phyloP scores from a whole-genome alignment of 53 echinoderm and acorn worm species.

The Luidia sarsii region DNA sequence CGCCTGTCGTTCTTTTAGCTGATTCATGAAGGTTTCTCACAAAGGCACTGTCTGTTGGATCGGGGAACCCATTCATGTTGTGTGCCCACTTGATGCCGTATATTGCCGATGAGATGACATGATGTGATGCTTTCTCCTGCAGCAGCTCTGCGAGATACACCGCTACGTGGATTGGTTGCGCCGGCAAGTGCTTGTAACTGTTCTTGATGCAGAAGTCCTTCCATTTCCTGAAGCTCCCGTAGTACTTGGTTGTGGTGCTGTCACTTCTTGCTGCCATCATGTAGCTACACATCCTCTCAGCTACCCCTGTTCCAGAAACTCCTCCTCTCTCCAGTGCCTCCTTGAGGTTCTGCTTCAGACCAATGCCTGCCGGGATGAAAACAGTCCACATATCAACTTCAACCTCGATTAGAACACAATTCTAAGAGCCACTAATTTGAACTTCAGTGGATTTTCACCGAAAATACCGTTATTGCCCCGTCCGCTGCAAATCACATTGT shows the following conservation, averaged over 20 bases:
- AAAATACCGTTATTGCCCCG: constrained; percentile 40
- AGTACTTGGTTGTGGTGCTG: constrained; percentile 34
- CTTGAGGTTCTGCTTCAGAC: neutral
- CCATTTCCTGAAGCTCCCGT: constrained; percentile 36
- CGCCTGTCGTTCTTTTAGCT: neutral
- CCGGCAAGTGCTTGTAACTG: constrained; percentile 14
- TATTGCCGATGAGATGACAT: constrained; percentile 15
- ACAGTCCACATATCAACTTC: neutral
- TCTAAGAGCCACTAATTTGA: constrained; percentile 46
- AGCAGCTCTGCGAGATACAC: constrained; percentile 30
- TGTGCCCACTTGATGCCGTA: constrained; percentile 56
- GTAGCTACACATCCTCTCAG: constrained; percentile 28
- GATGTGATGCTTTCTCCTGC: neutral
- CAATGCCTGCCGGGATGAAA: constrained; percentile 25
- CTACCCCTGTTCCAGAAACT: neutral
- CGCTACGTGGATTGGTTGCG: constrained; percentile 37
- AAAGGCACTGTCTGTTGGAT: neutral
- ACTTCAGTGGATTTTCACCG: neutral
- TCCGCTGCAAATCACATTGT: neutral
- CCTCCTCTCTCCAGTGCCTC: neutral
- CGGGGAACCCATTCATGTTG: neutral
- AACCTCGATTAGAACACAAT: neutral
- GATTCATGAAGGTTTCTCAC: neutral
- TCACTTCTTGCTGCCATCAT: constrained; percentile 28
- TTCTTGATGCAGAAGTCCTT: constrained; percentile 12